A percentile compares a stretch with the other conserved stretches of the same genome.
phyloP scores from a whole-genome alignment of 2,797 vertebrate species.

The Decapterus maruadsi region DNA sequence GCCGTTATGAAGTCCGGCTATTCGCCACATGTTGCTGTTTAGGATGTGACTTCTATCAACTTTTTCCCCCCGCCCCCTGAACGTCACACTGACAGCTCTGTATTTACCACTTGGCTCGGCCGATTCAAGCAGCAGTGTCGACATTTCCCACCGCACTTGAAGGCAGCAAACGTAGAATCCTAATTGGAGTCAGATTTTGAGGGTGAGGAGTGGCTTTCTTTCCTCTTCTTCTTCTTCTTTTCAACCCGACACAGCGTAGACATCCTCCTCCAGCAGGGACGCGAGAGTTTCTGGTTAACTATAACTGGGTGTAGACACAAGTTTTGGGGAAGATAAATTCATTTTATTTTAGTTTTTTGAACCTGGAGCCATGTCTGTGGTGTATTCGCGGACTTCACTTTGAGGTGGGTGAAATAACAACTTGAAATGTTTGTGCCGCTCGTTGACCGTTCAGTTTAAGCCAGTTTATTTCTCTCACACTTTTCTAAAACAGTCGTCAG shows the following conservation, averaged over 20 bases:
- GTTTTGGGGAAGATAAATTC: background rate
- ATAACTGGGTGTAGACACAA: background rate
- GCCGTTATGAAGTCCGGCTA: background rate
- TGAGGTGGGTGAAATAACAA: slow-evolving; percentile 57
- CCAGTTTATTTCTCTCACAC: background rate
- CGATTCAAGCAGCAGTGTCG: fast-evolving
- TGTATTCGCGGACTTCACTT: slow-evolving; percentile 12
- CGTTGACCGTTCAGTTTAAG: background rate
- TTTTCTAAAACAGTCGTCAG: background rate
- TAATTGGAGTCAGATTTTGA: slow-evolving; percentile 75
- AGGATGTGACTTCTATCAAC: background rate
- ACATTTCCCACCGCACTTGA: slow-evolving; percentile 54
- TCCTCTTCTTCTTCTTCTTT: background rate
- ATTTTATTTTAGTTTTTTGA: background rate
- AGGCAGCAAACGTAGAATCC: slow-evolving; percentile 55
- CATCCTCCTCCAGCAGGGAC: slow-evolving; percentile 42
- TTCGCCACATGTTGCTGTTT: background rate
- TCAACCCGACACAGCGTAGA: slow-evolving; percentile 24
- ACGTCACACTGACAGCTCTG: background rate
- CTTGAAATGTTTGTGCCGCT: slow-evolving; percentile 15
- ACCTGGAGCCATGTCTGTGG: slow-evolving; percentile 24
- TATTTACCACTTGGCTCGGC: fast-evolving
- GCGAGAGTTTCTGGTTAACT: background rate
- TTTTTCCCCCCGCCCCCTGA: background rate
- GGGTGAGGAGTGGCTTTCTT: slow-evolving; percentile 65